Conservation (phyloP, 2,113 vertebrate genomes). For the Cyphomyrus plagiostoma region DNA sequence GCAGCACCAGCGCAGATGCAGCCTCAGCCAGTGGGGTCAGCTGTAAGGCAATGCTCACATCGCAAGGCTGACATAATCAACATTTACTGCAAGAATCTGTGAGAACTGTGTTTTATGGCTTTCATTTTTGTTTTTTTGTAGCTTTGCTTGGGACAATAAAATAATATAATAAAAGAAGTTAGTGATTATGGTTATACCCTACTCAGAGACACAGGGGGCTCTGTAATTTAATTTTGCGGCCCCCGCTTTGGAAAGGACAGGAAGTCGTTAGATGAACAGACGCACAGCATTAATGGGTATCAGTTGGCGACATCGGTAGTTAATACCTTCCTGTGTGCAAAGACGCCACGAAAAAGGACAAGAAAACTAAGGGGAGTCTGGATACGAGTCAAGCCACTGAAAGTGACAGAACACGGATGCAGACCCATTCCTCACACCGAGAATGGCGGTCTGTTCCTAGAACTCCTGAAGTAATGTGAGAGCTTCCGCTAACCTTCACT, state of each 20-base stretch:
- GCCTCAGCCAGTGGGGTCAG: not conserved
- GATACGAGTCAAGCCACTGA: not conserved
- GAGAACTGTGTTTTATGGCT: not conserved
- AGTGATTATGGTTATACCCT: not conserved
- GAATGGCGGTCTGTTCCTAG: not conserved
- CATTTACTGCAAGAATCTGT: not conserved
- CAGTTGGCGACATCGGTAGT: not conserved
- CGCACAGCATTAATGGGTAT: not conserved
- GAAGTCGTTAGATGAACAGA: not conserved
- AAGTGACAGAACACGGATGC: not conserved
- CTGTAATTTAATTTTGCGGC: not conserved
- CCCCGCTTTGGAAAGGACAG: not conserved
- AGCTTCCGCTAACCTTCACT: not conserved
- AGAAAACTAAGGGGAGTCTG: not conserved
- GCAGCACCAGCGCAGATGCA: not conserved
- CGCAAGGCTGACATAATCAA: not conserved
- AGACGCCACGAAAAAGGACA: not conserved
- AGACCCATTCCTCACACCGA: not conserved
- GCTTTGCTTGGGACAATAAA: not conserved
- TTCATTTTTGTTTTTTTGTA: not conserved
- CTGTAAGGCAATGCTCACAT: not conserved
- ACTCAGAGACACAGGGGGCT: not conserved
- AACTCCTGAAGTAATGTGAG: not conserved
- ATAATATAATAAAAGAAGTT: not conserved
- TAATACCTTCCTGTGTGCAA: not conserved